Evolutionary conservation across 2,888 invertebrate species (phyloP).

Genomic region (Tuta absoluta): DNA sequence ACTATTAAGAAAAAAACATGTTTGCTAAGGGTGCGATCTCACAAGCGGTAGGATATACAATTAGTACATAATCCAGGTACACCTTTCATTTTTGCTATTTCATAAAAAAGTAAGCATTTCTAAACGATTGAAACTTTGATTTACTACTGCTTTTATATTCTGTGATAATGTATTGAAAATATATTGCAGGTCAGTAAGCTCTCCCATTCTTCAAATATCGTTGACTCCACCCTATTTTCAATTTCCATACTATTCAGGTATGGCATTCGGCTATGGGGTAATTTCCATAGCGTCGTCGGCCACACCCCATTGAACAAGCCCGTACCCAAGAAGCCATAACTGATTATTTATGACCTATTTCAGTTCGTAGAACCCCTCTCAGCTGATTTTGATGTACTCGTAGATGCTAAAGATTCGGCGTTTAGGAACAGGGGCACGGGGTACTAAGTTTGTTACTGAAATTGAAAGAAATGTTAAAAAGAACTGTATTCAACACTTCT

Average conservation of each 20-base stretch:
- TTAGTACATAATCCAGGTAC: too few relatives aligned
- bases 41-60: too few relatives aligned
- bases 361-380: conserved; percentile 32
- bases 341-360: conserved; percentile 49
- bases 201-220: conserved; percentile 3
- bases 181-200: neutral
- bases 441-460: neutral
- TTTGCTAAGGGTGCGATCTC: too few relatives aligned
- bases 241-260: conserved; percentile 11
- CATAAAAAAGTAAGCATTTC: too few relatives aligned
- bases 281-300: conserved; percentile 51
- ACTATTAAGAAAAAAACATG: too few relatives aligned
- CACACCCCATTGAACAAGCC: conserved; percentile 48
- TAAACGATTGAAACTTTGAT: too few relatives aligned
- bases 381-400: conserved; percentile 6
- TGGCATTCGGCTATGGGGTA: conserved; percentile 26
- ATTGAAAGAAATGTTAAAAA: too few relatives aligned
- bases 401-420: neutral
- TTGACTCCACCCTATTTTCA: conserved; percentile 1
- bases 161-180: neutral
- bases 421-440: neutral
- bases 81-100: too few relatives aligned
- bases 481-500: too few relatives aligned
- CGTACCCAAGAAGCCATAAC: conserved; percentile 40
- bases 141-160: too few relatives aligned